Percentiles rank a stretch among this genome's conserved stretches.
phyloP scores from a whole-genome alignment of 2,888 invertebrate genomes.

The Pimpla rufipes region DNA sequence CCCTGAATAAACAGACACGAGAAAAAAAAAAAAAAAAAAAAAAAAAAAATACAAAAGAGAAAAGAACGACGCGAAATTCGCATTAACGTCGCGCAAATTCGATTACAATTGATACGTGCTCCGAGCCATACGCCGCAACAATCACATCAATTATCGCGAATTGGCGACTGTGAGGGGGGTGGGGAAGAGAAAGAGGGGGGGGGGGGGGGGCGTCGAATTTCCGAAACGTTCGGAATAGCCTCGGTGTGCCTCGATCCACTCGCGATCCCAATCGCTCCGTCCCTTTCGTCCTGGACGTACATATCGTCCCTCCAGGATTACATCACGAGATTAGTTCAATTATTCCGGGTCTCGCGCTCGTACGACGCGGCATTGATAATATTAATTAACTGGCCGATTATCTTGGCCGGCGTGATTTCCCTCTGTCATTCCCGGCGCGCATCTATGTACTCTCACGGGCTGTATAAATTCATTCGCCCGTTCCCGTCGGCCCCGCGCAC shows the following conservation, averaged over 20 bases:
- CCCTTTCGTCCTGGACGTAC: slow-evolving; percentile 35
- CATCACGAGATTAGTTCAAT: slow-evolving; percentile 65
- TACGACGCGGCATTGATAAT: slow-evolving; percentile 67
- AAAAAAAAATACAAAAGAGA: background rate
- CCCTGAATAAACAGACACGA: too few relatives aligned
- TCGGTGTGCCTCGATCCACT: slow-evolving; percentile 17
- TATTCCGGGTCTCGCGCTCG: slow-evolving; percentile 46
- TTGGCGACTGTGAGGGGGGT: too few relatives aligned
- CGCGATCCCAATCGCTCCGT: slow-evolving; percentile 37
- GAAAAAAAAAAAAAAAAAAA: background rate
- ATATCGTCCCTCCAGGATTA: slow-evolving; percentile 57
- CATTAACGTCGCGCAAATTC: slow-evolving; percentile 16
- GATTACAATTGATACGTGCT: slow-evolving; percentile 41
- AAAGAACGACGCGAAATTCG: background rate
- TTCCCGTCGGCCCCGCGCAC: background rate
- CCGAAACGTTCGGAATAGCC: background rate
- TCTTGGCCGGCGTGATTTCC: slow-evolving; percentile 51
- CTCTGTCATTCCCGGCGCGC: slow-evolving; percentile 52
- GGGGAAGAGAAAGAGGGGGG: too few relatives aligned
- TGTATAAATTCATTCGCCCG: slow-evolving; percentile 47
- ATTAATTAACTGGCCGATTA: slow-evolving; percentile 70
- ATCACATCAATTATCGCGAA: slow-evolving; percentile 43
- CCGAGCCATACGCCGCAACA: slow-evolving; percentile 11
- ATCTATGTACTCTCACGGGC: slow-evolving; percentile 37
- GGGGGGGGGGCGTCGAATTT: background rate